Evolutionary conservation across 2,797 vertebrate species (phyloP).

Genomic region (Margarornis squamiger): DNA sequence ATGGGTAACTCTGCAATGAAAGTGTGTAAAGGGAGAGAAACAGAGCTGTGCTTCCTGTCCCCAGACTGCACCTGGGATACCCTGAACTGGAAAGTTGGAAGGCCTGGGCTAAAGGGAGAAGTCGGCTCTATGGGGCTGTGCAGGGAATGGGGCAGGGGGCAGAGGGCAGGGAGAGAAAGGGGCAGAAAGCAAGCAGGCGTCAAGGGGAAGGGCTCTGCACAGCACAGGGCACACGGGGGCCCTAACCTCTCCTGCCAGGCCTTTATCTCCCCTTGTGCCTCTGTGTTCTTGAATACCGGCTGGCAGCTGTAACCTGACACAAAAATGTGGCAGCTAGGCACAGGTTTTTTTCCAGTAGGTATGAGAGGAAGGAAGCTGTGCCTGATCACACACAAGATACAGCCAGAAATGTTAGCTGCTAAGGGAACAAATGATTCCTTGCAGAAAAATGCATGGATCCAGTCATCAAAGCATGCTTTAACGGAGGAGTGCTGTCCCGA

Average conservation of each 20-base stretch:
- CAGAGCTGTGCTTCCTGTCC: not conserved
- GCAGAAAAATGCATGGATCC: slow-evolving; percentile 3
- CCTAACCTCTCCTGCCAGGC: not conserved
- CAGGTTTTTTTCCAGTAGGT: not conserved
- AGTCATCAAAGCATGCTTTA: slow-evolving; percentile 29
- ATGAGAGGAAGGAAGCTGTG: slow-evolving; percentile 15
- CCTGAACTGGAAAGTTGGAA: not conserved
- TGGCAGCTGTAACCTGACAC: not conserved
- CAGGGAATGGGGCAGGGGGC: not conserved
- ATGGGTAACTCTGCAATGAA: not conserved
- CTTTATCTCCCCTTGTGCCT: not conserved
- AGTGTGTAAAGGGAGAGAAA: fast-evolving
- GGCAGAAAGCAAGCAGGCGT: not conserved
- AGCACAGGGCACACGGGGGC: not conserved
- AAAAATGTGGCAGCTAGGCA: not conserved
- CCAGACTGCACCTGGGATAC: not conserved
- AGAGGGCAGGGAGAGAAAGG: not conserved
- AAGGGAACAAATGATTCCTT: slow-evolving; percentile 20
- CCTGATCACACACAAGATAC: not conserved
- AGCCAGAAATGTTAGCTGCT: slow-evolving; percentile 42
- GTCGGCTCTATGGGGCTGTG: fast-evolving
- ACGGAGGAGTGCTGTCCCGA: not conserved
- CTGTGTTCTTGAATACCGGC: not conserved
- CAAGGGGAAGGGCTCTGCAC: not conserved
- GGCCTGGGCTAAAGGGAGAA: not conserved